Base-by-base conservation (phyloP, 1,140 invertebrate genomes). In the Eriocheir sinensis region DNA sequence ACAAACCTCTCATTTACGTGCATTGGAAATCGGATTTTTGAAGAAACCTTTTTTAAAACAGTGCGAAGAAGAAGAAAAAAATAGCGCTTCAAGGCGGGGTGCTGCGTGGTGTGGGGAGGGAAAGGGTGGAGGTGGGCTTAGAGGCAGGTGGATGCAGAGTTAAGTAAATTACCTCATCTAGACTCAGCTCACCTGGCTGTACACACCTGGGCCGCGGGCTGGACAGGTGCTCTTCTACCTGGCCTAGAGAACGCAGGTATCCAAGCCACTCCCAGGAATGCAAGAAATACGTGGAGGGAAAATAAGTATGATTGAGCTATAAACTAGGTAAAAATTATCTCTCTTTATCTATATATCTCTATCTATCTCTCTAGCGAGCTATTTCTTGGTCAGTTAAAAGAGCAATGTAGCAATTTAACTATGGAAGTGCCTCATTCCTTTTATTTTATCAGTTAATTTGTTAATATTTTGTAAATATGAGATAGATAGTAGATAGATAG, bases 171-270 rank as follows among this genome's bases (percentile, higher is more conserved):
- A 72, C 60, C 27, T 8, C 4, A 15, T 48, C 4, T 48, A 15
- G 44, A 8, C 4, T 4, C 15, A 15, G 44, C 15, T 72, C n/a
- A 21, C 60, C 60, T 72, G 60, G n/a, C n/a, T n/a, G n/a, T n/a
- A n/a, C 60, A 72, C 60, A 72, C 60, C 60, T 72, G 60, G 60
- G 60, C 60, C 60, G 60, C 60, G 60, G 60, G 60, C 60, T n/a
- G 60, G 60, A 72, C 60, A 72, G 60, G 60, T 72, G 60, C 60
- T n/a, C 60, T 72, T 72, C n/a, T n/a, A n/a, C 27, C 27, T n/a
- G 3, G 21, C 60, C 60, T 72, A 72, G n/a, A 21, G 6, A 4
- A 3, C 60, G n/a, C 21, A 72, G 60, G 60, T 72, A n/a, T 72
- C 60, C 27, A 72, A 72, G 8, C 4, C 27, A 8, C 1, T n/a